These are phyloP conservation scores for Trichechus manatus DNA, from an alignment of 2,113 vertebrate genomes.

Conservation along the genomic window DNA sequence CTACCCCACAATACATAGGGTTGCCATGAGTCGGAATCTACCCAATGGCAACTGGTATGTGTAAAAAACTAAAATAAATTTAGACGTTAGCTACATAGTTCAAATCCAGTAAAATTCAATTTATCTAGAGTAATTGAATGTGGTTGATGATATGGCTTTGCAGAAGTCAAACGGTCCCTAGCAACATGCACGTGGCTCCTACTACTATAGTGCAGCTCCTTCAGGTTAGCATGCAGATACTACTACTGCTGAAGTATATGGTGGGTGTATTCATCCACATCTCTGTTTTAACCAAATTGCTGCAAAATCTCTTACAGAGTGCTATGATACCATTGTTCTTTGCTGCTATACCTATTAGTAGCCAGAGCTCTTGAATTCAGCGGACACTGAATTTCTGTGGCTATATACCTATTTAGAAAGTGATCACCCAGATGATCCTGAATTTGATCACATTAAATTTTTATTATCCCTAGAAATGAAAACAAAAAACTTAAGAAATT, in stretches of 20 bases:
- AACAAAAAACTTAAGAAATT: background rate
- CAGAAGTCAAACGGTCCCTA: background rate
- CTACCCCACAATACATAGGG: too few species aligned
- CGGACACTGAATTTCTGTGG: background rate
- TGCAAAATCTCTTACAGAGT: background rate
- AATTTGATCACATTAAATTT: background rate
- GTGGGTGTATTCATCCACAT: background rate
- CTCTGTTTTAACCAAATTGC: background rate
- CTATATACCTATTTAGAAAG: background rate
- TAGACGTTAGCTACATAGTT: background rate
- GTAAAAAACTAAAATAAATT: constrained; percentile 8
- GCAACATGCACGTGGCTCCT: rapidly evolving
- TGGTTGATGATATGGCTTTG: background rate
- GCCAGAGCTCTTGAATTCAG: background rate
- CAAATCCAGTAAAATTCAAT: background rate
- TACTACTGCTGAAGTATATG: background rate
- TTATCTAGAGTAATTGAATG: background rate
- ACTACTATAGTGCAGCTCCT: background rate
- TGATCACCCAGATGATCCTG: background rate
- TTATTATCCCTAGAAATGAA: constrained; percentile 30
- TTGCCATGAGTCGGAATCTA: too few species aligned
- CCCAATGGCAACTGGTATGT: too few species aligned
- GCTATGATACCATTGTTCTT: background rate
- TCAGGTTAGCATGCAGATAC: background rate
- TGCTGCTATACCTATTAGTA: too few species aligned